Base-by-base conservation (phyloP, 1,140 invertebrate species). In the Pachypeltis micranthus region DNA sequence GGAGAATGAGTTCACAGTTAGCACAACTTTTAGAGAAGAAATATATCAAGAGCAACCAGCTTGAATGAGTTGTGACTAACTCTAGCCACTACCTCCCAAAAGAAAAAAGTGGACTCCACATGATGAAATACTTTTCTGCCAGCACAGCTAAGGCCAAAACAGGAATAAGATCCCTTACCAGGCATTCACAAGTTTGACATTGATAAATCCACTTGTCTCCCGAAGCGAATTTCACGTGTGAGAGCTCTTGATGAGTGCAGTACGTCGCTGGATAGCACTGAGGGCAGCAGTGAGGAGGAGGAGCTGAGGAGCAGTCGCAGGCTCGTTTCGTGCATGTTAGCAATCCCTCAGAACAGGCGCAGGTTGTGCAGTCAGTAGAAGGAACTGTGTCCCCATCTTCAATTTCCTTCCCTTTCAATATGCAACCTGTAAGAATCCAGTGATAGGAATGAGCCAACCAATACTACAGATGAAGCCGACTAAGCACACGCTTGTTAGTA, bases 101-200 rank as follows among this genome's bases (percentile, higher is more conserved):
- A n/a, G n/a, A n/a, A n/a, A n/a, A n/a, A n/a, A n/a, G n/a, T n/a
- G n/a, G n/a, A n/a, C n/a, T n/a, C n/a, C n/a, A n/a, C n/a, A n/a
- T n/a, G n/a, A n/a, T n/a, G n/a, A n/a, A n/a, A n/a, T n/a, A n/a
- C n/a, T n/a, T n/a, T n/a, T n/a, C n/a, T n/a, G n/a, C n/a, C n/a
- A n/a, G n/a, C n/a, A n/a, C n/a, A n/a, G n/a, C n/a, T n/a, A n/a
- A n/a, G n/a, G n/a, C n/a, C n/a, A 47, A 47, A 14, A 44, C 4
- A 25, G 24, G 19, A 24, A 39, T 34, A 31, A 51, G 47, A 51
- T 21, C 19, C 73, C 79, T 79, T 74, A 90, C 86, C 73, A 91
- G 76, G 77, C 90, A 93, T 77, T 92, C 89, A 78, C 90, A 93
- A 62, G 86, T 89, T 77, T 91, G 87, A 75, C 90, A 93, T 72